phyloP scores from a whole-genome alignment of 1,140 invertebrate species.

The Chionoecetes opilio region DNA sequence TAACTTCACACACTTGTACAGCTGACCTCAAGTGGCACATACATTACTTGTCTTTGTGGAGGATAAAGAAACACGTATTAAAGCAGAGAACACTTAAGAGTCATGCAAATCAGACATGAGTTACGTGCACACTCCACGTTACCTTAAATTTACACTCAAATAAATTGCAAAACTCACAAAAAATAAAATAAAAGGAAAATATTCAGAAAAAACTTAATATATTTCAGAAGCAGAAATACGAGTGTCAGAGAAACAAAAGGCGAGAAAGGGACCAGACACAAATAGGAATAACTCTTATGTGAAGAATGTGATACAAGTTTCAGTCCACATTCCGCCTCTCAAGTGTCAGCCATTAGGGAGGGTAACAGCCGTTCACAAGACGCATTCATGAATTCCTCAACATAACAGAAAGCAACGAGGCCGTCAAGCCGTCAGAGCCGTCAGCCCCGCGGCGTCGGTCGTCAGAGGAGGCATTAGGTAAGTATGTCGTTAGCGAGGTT shows the following conservation, averaged over 20 bases:
- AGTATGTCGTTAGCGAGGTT: slow-evolving; percentile 57
- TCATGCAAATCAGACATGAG: slow-evolving; percentile 28
- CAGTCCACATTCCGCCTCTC: not conserved
- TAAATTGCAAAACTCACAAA: no score
- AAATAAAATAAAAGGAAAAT: not conserved
- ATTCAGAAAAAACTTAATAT: no score
- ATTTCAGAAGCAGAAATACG: no score
- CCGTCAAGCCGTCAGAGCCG: slow-evolving; percentile 12
- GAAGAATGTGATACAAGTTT: slow-evolving; percentile 30
- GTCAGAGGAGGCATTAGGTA: slow-evolving; percentile 45
- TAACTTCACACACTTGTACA: not conserved
- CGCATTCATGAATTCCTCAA: not conserved
- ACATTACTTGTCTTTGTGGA: not conserved
- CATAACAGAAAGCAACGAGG: not conserved
- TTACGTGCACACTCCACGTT: not conserved
- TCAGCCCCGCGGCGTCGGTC: not conserved
- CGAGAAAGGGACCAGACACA: no score
- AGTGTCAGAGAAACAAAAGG: no score
- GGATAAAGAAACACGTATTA: not conserved
- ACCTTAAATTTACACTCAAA: not conserved
- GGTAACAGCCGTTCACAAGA: not conserved
- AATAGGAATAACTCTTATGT: not conserved
- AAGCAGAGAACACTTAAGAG: not conserved
- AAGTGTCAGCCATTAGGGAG: not conserved
- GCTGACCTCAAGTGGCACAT: not conserved